phyloP scores from a whole-genome alignment of 2,888 invertebrate species.

The Acanthacorydalis orientalis region DNA sequence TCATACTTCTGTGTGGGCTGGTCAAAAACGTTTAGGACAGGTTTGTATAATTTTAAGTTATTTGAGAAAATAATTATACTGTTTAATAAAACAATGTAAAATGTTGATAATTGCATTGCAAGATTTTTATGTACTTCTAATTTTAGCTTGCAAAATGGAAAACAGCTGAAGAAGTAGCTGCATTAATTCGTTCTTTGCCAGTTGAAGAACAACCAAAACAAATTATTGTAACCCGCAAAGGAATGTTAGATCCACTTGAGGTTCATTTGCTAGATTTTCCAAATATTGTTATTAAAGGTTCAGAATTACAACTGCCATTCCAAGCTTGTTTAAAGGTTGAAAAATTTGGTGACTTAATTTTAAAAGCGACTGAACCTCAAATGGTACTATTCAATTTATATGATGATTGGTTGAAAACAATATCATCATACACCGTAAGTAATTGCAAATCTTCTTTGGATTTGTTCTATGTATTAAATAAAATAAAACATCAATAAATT shows the following conservation, averaged over 20 bases:
- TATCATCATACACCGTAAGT: constrained; percentile 88
- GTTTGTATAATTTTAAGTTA: too few relatives aligned
- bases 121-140: constrained; percentile 22
- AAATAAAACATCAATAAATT: too few relatives aligned
- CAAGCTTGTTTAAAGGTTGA: constrained; percentile 98
- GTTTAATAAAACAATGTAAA: too few relatives aligned
- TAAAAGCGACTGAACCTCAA: constrained; percentile 98
- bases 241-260: constrained; percentile 99
- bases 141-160: constrained; percentile 89
- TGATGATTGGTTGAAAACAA: constrained; percentile 98
- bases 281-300: constrained; percentile 99
- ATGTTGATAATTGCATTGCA: too few relatives aligned
- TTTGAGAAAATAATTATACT: constrained; percentile 20
- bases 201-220: constrained; percentile 99
- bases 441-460: neutral
- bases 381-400: constrained; percentile 99
- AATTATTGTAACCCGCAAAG: constrained; percentile 98
- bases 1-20: constrained; percentile 99
- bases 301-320: constrained; percentile 95
- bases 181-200: constrained; percentile 92
- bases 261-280: constrained; percentile 99
- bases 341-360: constrained; percentile 96
- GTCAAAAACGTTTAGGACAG: constrained; percentile 98
- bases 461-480: constrained; percentile 1
- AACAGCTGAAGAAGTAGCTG: constrained; percentile 99